These are phyloP conservation scores for Channa argus DNA, from an alignment of 2,113 vertebrate species.

Conservation along the genomic window DNA sequence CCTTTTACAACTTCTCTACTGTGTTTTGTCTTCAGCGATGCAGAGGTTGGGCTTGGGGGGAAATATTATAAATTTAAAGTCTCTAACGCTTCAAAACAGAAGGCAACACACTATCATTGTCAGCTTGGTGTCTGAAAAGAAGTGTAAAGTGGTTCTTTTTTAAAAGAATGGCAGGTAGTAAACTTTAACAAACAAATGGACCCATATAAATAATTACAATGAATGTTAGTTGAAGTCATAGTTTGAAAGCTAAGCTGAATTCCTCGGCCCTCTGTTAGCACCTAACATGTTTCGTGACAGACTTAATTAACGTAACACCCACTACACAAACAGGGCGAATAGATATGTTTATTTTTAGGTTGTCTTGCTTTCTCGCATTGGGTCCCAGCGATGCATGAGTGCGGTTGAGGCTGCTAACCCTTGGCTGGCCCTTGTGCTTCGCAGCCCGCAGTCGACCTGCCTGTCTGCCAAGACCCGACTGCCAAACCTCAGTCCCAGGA, in stretches of 20 bases:
- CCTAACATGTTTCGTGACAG: background rate
- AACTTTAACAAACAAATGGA: no score
- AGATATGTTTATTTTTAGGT: conserved; percentile 43
- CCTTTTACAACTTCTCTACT: no score
- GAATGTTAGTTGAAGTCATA: background rate
- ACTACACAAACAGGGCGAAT: background rate
- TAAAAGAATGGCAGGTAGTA: no score
- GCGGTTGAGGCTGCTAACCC: conserved; percentile 43
- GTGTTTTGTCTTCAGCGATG: no score
- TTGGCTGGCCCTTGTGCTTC: conserved; percentile 58
- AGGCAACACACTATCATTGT: background rate
- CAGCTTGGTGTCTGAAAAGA: no score
- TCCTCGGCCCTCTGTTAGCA: background rate
- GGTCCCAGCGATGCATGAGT: conserved; percentile 17
- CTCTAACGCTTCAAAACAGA: no score
- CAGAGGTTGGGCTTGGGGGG: no score
- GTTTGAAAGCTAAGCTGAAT: background rate
- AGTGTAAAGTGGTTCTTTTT: no score
- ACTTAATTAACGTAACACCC: conserved; percentile 6
- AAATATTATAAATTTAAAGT: no score
- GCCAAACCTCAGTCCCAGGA: conserved; percentile 65
- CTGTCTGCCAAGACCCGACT: conserved; percentile 57
- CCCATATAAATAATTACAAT: background rate
- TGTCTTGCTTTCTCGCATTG: conserved; percentile 28
- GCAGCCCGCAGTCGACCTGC: conserved; percentile 31